Base-by-base conservation (phyloP, 2,888 invertebrate genomes). In the Tenodera sinensis region DNA sequence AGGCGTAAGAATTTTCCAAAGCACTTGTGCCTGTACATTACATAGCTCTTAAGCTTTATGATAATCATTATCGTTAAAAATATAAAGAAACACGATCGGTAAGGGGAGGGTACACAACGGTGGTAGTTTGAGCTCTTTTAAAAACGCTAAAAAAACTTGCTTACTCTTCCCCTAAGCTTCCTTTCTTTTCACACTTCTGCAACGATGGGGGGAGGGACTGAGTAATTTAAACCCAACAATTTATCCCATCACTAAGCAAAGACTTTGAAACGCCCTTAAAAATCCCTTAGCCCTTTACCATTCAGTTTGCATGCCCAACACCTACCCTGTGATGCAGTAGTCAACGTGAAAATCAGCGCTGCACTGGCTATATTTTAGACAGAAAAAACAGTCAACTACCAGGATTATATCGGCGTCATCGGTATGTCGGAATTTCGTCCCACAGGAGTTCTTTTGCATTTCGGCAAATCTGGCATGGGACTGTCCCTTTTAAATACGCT, bases 21-120 rank as follows among this genome's bases (percentile, higher is more conserved):
- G 83, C 42, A 14, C 83, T 87, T 87, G 83, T 83, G 34, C 34
- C 83, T 20, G 27, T 25, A 34, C 27, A 87, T 83, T 71, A 71
- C 54, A 71, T 87, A 81, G 82, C 87, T 87, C 87, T 87, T 86
- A 47, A n/a, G 47, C 20, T n/a, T 30, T 71, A 87, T 47, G 88
- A 85, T 88, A 89, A 89, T 89, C 88, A 89, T 88, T 89, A 85
- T 89, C 89, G 86, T 89, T 88, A 89, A 88, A 89, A 89, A 88
- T 71, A 71, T 71, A 71, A 71, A 71, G 54, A 71, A 71, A 71
- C 54, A 71, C 15, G 54, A 71, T 71, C 54, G 85, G 25, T 27
- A 82, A 83, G 30, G 27, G 28, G 12, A 27, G 30, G 54, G 20
- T 25, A 87, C 81, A 87, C 71, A 81, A 87, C 81, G 81, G 81